Evolutionary conservation across 2,888 invertebrate genomes (phyloP), one percentile per base, ranked within the genome.

Genomic region (Latrodectus hesperus): DNA sequence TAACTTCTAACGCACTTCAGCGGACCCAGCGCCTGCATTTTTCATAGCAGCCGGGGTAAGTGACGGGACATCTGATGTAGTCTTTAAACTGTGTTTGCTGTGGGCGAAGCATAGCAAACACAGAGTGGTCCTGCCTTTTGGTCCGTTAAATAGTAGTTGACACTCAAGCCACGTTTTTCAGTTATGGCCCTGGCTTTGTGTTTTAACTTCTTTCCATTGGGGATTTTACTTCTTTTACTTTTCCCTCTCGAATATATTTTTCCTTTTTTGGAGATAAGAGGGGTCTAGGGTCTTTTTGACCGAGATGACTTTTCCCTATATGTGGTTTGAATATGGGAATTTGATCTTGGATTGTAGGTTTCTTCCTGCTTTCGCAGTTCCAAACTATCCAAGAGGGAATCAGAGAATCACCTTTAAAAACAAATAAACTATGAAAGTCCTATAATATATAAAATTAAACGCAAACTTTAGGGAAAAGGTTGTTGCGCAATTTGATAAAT

Each of bases 101-200:
- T 65, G 73, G 52, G 64, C 14, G 51, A 72, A 65, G 81, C 73
- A 81, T 81, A 52, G 81, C 81, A 81, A 81, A 81, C 72, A 67
- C 51, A n/a, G 16, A 60, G 9, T 22, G 38, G 22, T 55, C 60
- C 49, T 55, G 71, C 55, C 22, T 70, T 51, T 16, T 49, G 72
- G 71, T 83, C 71, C 22, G 52, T 71, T 71, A 83, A 83, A 76
- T 70, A 11, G 60, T 83, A 76, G 83, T 83, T 83, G 68, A 76
- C 75, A 76, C 75, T 67, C 75, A 26, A 71, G 70, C 71, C 83
- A 83, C 83, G 83, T 83, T 76, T 83, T 83, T 76, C 83, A 76
- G 75, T 83, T 83, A 83, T 83, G 71, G 83, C 83, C 64, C 64
- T 53, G 76, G 76, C 71, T 83, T 83, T 83, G 81, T 81, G 81